Evolutionary conservation across 2,113 vertebrate species (phyloP), one percentile per base, ranked within the genome.

Genomic region (Mellivora capensis): DNA sequence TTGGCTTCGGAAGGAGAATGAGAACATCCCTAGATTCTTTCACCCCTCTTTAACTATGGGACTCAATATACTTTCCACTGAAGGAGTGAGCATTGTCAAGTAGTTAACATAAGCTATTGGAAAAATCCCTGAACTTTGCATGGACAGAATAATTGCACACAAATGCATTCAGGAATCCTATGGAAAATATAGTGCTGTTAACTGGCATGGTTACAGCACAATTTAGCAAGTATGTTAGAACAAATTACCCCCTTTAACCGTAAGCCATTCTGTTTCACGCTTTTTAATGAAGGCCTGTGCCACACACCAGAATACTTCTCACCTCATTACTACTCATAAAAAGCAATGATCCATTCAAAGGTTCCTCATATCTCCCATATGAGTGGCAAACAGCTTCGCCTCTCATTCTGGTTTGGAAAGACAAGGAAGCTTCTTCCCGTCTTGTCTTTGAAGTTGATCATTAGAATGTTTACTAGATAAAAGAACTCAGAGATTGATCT

Each of bases 281-380:
- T 98, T 99, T 97, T 98, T 98, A 99, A 99, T 99, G 99, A 99
- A 99, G 98, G 98, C 95, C 98, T 98, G 98, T 99, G 98, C 99
- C 99, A 99, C 99, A 99, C 99, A 99, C 98, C 98, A 98, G 99
- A 99, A 99, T 99, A 99, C 98, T 99, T 99, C 99, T 99, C 99
- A 99, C 99, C 99, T 99, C 99, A 99, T 99, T 99, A 99, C 99
- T 98, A 98, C 98, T 98, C 99, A 99, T 99, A 99, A 99, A 99
- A 99, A 98, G 98, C 99, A 99, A 99, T 98, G 99, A 99, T 98
- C 98, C 99, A 98, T 99, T 99, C 98, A 99, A 99, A 99, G 98
- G 91, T 98, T 98, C 98, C 98, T 98, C 98, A 98, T 99, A 98
- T 99, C 98, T 99, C 98, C 98, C 98, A 97, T 98, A 98, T 98